Evolutionary conservation across 2,888 invertebrate species (phyloP).

Genomic region (Eremobia ochroleuca): DNA sequence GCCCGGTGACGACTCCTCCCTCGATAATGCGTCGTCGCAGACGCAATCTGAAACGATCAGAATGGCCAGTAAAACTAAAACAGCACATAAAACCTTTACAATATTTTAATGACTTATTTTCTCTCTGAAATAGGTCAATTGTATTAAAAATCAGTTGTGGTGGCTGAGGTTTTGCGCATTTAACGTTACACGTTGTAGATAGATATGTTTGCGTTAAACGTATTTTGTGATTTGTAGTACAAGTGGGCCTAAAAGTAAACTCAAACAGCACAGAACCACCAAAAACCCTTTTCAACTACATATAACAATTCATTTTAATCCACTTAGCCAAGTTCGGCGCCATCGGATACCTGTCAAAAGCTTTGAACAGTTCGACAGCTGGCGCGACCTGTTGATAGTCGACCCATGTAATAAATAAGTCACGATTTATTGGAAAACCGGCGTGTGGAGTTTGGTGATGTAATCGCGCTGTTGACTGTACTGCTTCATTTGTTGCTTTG

Average conservation of each 20-base stretch:
- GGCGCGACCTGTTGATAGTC: conserved; percentile 69
- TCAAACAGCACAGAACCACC: neutral
- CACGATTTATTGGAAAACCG: conserved; percentile 41
- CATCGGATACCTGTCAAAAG: conserved; percentile 61
- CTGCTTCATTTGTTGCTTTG: conserved; percentile 28
- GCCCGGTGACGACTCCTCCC: too few relatives aligned
- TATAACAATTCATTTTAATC: conserved; percentile 34
- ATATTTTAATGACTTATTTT: too few relatives aligned
- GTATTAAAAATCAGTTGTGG: too few relatives aligned
- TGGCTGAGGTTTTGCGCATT: too few relatives aligned
- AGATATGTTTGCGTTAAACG: too few relatives aligned
- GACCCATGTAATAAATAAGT: conserved; percentile 54
- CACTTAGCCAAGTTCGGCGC: conserved; percentile 28
- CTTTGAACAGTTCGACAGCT: conserved; percentile 59
- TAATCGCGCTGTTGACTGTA: conserved; percentile 13
- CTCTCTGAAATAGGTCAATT: too few relatives aligned
- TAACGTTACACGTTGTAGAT: too few relatives aligned
- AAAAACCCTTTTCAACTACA: neutral
- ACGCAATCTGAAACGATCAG: too few relatives aligned
- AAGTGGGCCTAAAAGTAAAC: neutral
- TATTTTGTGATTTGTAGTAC: neutral
- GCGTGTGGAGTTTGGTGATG: conserved; percentile 25
- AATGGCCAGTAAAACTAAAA: too few relatives aligned
- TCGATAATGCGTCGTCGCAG: too few relatives aligned
- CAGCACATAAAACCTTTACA: too few relatives aligned